Evolutionary conservation across 2,888 invertebrate species (phyloP), one percentile per base, ranked within the genome.

Genomic region (Ichneumon xanthorius): DNA sequence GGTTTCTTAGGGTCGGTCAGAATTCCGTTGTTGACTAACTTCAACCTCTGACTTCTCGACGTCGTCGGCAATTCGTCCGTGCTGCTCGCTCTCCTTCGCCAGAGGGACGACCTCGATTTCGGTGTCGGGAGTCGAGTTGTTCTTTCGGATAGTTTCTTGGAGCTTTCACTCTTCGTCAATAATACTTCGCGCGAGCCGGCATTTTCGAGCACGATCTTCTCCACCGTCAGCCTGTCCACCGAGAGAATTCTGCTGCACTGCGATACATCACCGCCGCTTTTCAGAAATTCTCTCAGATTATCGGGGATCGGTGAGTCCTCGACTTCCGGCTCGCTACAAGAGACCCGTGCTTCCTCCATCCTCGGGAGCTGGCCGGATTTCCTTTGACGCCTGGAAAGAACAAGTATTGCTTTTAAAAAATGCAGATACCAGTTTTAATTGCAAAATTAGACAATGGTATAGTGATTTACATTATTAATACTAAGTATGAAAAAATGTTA

Each of bases 181-280:
- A 90, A 80, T 19, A 90, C 86, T 67, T 92, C 88, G n/a, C 89
- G 89, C 63, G 88, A 88, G 0, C 88, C 88, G 30, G 84, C 84
- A 40, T 87, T 88, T 63, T 91, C 90, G 40, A 90, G 72, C 0
- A 91, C 90, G 48, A 92, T 89, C 75, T 90, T 91, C 72, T 91
- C 91, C 9, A 90, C 80, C n/a, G 89, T 90, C 14, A 92, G 79
- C 78, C 89, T 90, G 70, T 92, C 91, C 48, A 91, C 88, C n/a
- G 91, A 89, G 22, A 91, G 86, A 71, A 91, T 87, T 19, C 87
- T 87, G 14, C 89, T 80, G 68, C 85, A 84, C 33, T 86, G 80
- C 70, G 82, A 67, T 63, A 70, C 40, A 53, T 81, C 73, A 19
- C 48, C 76, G 19, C 14, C 50, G 22, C 53, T 55, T 50, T 61